Percentiles rank a stretch among this genome's conserved stretches.
phyloP scores from a whole-genome alignment of 1,140 invertebrate species.

The Pseudomyrmex gracilis region DNA sequence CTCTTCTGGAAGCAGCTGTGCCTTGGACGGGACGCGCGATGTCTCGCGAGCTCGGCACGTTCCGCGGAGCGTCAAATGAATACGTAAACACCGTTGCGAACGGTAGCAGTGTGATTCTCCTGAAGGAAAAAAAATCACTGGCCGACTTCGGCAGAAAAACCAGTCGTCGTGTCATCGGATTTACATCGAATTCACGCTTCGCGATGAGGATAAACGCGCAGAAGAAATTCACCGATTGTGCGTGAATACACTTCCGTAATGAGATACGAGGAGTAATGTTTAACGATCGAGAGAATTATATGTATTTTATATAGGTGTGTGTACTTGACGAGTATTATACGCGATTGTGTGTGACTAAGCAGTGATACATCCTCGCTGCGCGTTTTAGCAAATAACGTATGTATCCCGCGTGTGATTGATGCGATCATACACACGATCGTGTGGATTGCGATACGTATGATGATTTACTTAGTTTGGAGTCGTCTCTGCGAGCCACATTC shows the following conservation, averaged over 20 bases:
- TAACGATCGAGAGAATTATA: neutral
- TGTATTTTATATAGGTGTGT: neutral
- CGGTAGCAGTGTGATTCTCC: neutral
- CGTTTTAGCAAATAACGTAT: neutral
- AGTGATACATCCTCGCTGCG: conserved; percentile 1
- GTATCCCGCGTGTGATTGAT: conserved; percentile 2
- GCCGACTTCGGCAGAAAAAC: neutral
- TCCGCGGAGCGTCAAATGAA: conserved; percentile 23
- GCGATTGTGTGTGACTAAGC: conserved; percentile 14
- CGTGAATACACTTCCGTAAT: neutral
- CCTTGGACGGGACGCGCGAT: neutral
- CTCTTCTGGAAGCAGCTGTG: conserved; percentile 38
- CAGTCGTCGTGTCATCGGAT: neutral
- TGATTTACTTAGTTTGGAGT: conserved; percentile 24
- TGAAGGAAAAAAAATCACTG: conserved; percentile 1
- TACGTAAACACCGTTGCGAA: conserved; percentile 6
- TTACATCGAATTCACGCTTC: neutral
- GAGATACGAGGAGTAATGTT: neutral
- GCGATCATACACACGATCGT: conserved; percentile 38
- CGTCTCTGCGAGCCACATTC: neutral
- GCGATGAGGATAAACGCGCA: neutral
- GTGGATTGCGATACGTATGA: conserved; percentile 8
- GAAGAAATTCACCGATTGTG: neutral
- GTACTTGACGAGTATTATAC: neutral
- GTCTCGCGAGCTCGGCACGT: conserved; percentile 32